Evolutionary conservation across 2,888 invertebrate species (phyloP), one percentile per base, ranked within the genome.

Genomic region (Chrysodeixis includens): DNA sequence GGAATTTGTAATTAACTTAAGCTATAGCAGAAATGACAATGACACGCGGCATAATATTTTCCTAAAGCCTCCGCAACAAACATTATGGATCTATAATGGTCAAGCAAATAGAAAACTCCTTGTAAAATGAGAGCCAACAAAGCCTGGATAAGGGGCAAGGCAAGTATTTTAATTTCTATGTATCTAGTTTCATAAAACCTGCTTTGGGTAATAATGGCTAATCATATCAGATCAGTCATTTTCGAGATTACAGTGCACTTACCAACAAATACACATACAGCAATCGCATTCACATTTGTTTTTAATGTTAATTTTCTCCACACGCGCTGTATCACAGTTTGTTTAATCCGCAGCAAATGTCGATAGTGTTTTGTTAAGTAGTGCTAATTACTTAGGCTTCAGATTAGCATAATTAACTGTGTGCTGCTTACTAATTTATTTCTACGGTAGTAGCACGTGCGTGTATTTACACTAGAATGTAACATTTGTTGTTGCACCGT

Each of bases 381-480:
- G 52, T 60, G 30, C 55, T 71, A 66, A 76, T 77, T 67, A 58
- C 44, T 46, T 40, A 14, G 9, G 35, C 46, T 52, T 20, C 59
- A 51, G 53, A 67, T 75, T 65, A 61, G 46, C 57, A 62, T 62
- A 56, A 52, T 57, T 35, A 63, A 65, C 58, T 52, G 54, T 54
- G 53, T 54, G 52, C 32, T 62, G 26, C 55, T 44, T 61, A 54
- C 74, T 61, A 26, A 54, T 46, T 22, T 18, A 67, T 57, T 74
- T 67, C 44, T 12, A 22, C 18, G 18, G 26, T 35, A 4, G 20
- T 30, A 30, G 46, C 46, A 49, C 46, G 46, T 49, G 46, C 46
- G 46, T 20, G 20, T 12, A 49, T 49, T 49, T 20, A 18, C 26
- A 20, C 46, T 9, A 20, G 20, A 49, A 49, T 12, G 18, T 20